A percentile compares a stretch with the other conserved stretches of the same genome.
These are phyloP conservation scores for Bibio marci DNA, from an alignment of 2,888 invertebrate genomes.

Conservation along the genomic window DNA sequence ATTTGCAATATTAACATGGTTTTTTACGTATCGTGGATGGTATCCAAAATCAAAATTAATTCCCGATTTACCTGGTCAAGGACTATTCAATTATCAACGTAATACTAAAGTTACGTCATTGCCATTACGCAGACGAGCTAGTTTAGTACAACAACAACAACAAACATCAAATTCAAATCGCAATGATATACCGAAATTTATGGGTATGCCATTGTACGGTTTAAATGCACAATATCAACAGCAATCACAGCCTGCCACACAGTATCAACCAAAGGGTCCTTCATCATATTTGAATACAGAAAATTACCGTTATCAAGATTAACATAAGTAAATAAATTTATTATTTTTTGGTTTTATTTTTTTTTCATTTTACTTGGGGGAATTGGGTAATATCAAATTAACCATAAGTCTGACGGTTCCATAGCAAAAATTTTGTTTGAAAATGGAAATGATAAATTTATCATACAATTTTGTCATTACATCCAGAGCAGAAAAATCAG, in stretches of 20 bases:
- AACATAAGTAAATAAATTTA: no score
- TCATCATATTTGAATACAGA: background rate
- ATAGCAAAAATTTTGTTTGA: no score
- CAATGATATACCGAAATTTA: constrained; percentile 41
- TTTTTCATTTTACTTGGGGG: no score
- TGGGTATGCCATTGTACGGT: constrained; percentile 62
- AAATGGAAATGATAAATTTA: no score
- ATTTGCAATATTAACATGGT: constrained; percentile 81
- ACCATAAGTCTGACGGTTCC: no score
- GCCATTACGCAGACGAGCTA: constrained; percentile 16
- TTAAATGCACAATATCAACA: constrained; percentile 19
- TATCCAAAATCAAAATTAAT: constrained; percentile 43
- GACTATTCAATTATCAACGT: constrained; percentile 55
- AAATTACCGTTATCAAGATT: background rate
- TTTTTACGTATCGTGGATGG: constrained; percentile 71
- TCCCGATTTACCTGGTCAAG: constrained; percentile 60
- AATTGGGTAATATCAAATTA: no score
- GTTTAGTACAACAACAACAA: constrained; percentile 7
- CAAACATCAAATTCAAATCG: constrained; percentile 24
- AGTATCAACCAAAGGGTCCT: background rate
- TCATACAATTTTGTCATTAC: no score
- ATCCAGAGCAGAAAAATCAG: no score
- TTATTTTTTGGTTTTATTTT: no score
- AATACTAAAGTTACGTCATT: constrained; percentile 18
- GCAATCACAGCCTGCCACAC: background rate